Evolutionary conservation across 2,113 vertebrate species (phyloP).

Genomic region (Brachirus orientalis): DNA sequence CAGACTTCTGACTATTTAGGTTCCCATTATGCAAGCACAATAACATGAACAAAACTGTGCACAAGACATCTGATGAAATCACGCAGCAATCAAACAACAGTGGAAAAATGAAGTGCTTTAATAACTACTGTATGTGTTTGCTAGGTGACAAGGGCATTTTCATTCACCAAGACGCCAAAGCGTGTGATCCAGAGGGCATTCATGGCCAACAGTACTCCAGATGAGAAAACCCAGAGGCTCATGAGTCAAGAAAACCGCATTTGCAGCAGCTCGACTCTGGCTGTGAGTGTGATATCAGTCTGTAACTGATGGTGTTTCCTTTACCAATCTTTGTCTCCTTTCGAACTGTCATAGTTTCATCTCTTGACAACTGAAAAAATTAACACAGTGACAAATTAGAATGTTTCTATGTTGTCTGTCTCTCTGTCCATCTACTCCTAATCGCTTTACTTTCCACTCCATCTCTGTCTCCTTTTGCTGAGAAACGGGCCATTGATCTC

Average conservation of each 20-base stretch:
- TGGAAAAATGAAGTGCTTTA: not conserved
- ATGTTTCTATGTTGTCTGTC: not conserved
- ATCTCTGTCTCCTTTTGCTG: slow-evolving; percentile 26
- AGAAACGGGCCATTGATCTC: slow-evolving; percentile 35
- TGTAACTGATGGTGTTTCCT: not conserved
- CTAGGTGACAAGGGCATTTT: slow-evolving; percentile 95
- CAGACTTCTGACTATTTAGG: too few relatives aligned
- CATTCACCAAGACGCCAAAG: slow-evolving; percentile 97
- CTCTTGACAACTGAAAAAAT: too few relatives aligned
- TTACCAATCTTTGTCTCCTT: not conserved
- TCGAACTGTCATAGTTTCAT: not conserved
- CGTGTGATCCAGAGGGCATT: slow-evolving; percentile 91
- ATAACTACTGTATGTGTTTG: slow-evolving; percentile 2
- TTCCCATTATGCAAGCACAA: too few relatives aligned
- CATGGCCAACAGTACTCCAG: slow-evolving; percentile 85
- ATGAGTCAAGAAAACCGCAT: slow-evolving; percentile 76
- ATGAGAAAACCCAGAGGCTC: slow-evolving; percentile 85
- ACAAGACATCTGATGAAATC: too few relatives aligned
- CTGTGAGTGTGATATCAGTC: slow-evolving; percentile 82
- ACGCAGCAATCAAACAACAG: too few relatives aligned
- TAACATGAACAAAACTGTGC: too few relatives aligned
- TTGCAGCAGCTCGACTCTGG: slow-evolving; percentile 86
- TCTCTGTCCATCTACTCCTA: slow-evolving; percentile 25
- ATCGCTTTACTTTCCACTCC: slow-evolving; percentile 24
- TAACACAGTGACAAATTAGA: too few relatives aligned